These are phyloP conservation scores for Oenanthe melanoleuca DNA, from an alignment of 2,113 vertebrate genomes.

Conservation along the genomic window DNA sequence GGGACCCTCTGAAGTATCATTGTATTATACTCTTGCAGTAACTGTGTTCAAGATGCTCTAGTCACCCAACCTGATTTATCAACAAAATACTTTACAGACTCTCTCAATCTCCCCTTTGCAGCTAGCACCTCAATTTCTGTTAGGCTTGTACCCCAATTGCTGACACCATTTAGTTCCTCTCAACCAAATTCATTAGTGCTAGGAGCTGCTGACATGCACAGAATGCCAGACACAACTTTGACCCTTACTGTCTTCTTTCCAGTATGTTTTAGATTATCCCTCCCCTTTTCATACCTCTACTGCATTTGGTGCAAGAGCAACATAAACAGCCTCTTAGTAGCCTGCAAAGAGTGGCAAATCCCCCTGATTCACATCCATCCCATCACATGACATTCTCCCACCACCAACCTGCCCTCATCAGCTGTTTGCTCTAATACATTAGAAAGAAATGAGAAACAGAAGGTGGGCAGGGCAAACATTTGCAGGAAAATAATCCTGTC, in stretches of 20 bases:
- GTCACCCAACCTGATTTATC: background rate
- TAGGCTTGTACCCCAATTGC: background rate
- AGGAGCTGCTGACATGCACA: background rate
- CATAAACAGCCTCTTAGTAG: background rate
- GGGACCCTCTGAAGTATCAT: background rate
- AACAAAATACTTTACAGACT: background rate
- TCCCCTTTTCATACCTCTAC: background rate
- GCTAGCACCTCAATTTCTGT: background rate
- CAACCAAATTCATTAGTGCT: background rate
- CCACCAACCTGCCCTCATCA: background rate
- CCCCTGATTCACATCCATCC: background rate
- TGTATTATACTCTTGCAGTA: background rate
- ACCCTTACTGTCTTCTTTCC: background rate
- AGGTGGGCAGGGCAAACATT: slow-evolving; percentile 54
- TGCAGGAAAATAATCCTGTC: slow-evolving; percentile 33
- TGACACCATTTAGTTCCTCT: background rate
- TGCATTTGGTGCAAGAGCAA: background rate
- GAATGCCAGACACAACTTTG: background rate
- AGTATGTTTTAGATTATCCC: background rate
- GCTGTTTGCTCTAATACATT: background rate
- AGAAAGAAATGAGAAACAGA: slow-evolving; percentile 38
- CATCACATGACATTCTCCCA: background rate
- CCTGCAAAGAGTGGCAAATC: background rate
- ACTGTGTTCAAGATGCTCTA: background rate
- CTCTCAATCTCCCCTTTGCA: background rate